Conservation (phyloP, 2,888 invertebrate species). For the Anaspis maculata region DNA sequence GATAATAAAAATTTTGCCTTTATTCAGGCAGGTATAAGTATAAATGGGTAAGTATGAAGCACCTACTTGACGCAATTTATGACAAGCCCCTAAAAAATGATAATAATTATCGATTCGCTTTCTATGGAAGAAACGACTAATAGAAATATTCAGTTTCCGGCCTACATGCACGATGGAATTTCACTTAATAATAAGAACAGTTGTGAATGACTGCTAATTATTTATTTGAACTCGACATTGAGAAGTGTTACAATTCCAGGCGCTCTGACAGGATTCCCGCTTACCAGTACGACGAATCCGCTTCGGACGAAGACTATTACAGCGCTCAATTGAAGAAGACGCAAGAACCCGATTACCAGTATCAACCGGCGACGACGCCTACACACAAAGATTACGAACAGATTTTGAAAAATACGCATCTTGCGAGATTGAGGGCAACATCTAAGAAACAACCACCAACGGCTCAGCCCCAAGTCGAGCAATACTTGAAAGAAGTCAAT, state of each 20-base stretch:
- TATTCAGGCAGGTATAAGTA: too few species aligned
- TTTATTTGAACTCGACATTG: too few species aligned
- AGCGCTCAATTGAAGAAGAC: slow-evolving; percentile 4
- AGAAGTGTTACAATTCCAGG: slow-evolving; percentile 2
- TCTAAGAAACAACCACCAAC: slow-evolving; percentile 8
- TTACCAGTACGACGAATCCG: slow-evolving; percentile 12
- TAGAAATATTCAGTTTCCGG: too few species aligned
- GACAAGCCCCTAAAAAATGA: too few species aligned
- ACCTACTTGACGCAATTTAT: too few species aligned
- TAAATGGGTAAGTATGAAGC: too few species aligned
- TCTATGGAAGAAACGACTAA: too few species aligned
- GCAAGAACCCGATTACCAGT: slow-evolving; percentile 2
- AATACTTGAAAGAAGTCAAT: slow-evolving; percentile 14
- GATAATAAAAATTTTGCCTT: too few species aligned
- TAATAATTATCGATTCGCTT: too few species aligned
- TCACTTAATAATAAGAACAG: too few species aligned
- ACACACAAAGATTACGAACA: slow-evolving; percentile 14
- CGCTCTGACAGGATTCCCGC: slow-evolving; percentile 11
- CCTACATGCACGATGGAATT: too few species aligned
- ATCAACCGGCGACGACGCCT: slow-evolving; percentile 6
- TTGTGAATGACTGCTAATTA: too few species aligned
- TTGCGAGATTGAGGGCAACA: slow-evolving; percentile 8
- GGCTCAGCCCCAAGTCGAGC: slow-evolving; percentile 7
- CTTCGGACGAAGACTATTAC: slow-evolving; percentile 7
- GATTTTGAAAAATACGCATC: slow-evolving; percentile 11